Base-by-base conservation (phyloP, 2,113 vertebrate genomes). In the Nannobrachium achirus region DNA sequence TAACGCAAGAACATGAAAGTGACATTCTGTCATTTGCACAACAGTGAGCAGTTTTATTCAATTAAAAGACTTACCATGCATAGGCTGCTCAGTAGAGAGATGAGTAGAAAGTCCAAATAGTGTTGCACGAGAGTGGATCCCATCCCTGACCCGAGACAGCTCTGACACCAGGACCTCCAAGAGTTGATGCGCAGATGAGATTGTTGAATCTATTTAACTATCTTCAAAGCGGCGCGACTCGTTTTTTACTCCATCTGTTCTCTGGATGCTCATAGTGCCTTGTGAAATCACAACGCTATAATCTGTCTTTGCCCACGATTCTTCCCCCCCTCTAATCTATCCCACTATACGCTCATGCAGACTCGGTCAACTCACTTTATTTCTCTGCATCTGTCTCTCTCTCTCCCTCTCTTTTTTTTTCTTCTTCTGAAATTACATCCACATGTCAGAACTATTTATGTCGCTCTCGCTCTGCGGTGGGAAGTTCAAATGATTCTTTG, bases 401-500 rank as follows among this genome's bases (percentile, higher is more conserved):
- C 15, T 52, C 19, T 72, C 81, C 8, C 82, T n/a, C 86, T 4
- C 84, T 80, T 88, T 89, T 83, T 19, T 50, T 25, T 58, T 62
- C 76, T 67, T 84, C 78, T 90, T 92, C 66, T 90, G 91, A 92
- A 96, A 97, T 96, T 94, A 91, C 95, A 97, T 96, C 96, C 95
- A 95, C 94, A 94, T 94, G 96, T 94, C 94, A 93, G 91, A 93
- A 92, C 89, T 91, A 92, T 89, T 92, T 89, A 87, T 85, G 90
- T 94, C 90, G 89, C 83, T 86, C 88, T 90, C 74, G 81, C 87
- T 91, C 93, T 93, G 93, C 91, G 91, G 93, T 93, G 92, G 92
- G 92, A 93, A 94, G 91, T 95, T 94, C 93, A 93, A 95, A 95
- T 94, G 88, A 92, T 86, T 93, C 92, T 93, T 93, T 93, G 92